Evolutionary conservation across 2,113 vertebrate species (phyloP).

Genomic region (Scalopus aquaticus): DNA sequence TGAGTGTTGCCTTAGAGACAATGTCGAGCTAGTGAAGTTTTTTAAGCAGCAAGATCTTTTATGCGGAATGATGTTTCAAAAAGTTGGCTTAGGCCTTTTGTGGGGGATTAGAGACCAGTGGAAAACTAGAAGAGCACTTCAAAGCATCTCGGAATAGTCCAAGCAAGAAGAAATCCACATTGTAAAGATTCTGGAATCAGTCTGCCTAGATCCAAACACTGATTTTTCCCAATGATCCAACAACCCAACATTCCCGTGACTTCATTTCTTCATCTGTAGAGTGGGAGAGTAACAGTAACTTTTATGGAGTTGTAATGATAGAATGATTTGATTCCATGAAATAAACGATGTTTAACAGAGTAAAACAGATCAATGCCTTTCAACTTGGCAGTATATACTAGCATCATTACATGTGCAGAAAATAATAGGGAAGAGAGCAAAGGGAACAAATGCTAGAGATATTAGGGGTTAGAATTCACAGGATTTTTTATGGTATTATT

Average conservation of each 20-base stretch:
- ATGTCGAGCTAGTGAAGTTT: not conserved
- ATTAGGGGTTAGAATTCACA: not conserved
- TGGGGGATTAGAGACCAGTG: not conserved
- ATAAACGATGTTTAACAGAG: not conserved
- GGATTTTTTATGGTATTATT: slow-evolving; percentile 44
- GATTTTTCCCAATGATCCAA: not conserved
- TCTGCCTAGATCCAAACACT: not conserved
- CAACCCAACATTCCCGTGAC: not conserved
- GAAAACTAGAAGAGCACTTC: not conserved
- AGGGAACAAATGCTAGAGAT: not conserved
- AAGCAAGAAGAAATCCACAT: not conserved
- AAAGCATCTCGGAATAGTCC: not conserved
- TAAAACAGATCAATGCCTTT: not conserved
- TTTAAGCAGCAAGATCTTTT: not conserved
- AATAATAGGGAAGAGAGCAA: not conserved
- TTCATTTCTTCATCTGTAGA: not conserved
- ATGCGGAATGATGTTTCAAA: not conserved
- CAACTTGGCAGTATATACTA: not conserved
- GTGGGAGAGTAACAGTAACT: not conserved
- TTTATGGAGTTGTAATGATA: not conserved
- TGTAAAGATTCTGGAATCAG: not conserved
- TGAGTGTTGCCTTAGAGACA: not conserved
- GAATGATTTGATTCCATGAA: not conserved
- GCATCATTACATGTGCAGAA: not conserved
- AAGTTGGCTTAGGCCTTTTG: not conserved